Conservation (phyloP, 2,888 invertebrate species). For the Hermodice carunculata region DNA sequence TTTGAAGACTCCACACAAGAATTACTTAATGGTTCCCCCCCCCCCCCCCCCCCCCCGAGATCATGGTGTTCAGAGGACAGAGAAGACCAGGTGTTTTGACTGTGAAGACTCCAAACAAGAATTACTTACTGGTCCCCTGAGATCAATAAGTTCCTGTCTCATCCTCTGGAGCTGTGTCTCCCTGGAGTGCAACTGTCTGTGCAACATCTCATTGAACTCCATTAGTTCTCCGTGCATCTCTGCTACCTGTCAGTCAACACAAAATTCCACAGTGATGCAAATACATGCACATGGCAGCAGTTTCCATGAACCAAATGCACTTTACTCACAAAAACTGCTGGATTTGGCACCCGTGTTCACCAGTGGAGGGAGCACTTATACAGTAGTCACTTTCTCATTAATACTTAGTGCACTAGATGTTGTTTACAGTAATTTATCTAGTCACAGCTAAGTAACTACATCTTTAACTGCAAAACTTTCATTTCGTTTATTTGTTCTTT, state of each 20-base stretch:
- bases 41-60: background rate
- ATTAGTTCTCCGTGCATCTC: slow-evolving; percentile 95
- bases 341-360: background rate
- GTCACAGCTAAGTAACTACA: no score
- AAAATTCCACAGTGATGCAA: no score
- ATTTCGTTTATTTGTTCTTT: no score
- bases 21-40: slow-evolving; percentile 71
- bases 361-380: no score
- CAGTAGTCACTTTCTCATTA: no score
- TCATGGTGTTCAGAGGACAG: background rate
- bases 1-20: no score
- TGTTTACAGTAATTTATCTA: no score
- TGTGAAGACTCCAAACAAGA: background rate
- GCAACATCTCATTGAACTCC: slow-evolving; percentile 90
- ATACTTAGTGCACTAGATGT: no score
- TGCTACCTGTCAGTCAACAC: slow-evolving; percentile 77
- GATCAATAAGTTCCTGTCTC: slow-evolving; percentile 76
- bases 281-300: no score
- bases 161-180: slow-evolving; percentile 76
- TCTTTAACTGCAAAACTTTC: no score
- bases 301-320: no score
- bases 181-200: slow-evolving; percentile 78
- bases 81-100: background rate
- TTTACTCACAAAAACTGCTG: background rate
- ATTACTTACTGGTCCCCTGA: slow-evolving; percentile 75